These are phyloP conservation scores for Eurystomus glaucurus DNA, from an alignment of 2,797 vertebrate genomes.

Conservation along the genomic window DNA sequence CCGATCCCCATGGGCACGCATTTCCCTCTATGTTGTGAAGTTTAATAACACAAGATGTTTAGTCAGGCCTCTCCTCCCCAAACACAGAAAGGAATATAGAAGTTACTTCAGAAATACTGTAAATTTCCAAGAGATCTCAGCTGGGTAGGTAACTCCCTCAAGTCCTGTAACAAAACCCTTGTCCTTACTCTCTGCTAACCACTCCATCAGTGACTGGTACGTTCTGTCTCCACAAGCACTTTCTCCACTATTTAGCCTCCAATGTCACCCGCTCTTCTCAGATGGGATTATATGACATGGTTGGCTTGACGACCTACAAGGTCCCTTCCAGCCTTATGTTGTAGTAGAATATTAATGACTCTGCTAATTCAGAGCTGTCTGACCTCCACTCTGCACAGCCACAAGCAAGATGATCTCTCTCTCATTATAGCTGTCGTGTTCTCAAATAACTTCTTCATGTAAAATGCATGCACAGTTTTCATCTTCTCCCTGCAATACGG, in stretches of 20 bases:
- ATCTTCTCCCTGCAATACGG: neutral
- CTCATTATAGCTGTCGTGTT: slow-evolving; percentile 49
- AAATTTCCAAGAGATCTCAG: neutral
- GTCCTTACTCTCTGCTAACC: neutral
- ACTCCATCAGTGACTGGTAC: neutral
- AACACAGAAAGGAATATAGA: neutral
- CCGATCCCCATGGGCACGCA: neutral
- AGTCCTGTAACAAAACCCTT: neutral
- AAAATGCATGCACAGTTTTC: slow-evolving; percentile 56
- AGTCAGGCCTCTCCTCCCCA: neutral
- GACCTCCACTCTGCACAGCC: slow-evolving; percentile 53
- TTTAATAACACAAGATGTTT: neutral
- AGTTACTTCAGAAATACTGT: neutral
- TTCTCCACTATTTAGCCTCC: slow-evolving; percentile 2
- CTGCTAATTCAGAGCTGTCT: slow-evolving; percentile 68
- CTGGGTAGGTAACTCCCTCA: neutral
- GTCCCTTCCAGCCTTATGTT: slow-evolving; percentile 63
- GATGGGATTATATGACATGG: slow-evolving; percentile 53
- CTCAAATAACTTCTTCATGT: slow-evolving; percentile 63
- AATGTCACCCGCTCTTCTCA: slow-evolving; percentile 44
- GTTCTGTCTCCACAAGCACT: neutral
- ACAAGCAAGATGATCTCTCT: slow-evolving; percentile 55
- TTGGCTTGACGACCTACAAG: slow-evolving; percentile 66
- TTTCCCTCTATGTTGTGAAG: accelerated
- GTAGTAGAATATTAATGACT: slow-evolving; percentile 73